Evolutionary conservation across 1,140 invertebrate species (phyloP).

Genomic region (Eumaeus atala): DNA sequence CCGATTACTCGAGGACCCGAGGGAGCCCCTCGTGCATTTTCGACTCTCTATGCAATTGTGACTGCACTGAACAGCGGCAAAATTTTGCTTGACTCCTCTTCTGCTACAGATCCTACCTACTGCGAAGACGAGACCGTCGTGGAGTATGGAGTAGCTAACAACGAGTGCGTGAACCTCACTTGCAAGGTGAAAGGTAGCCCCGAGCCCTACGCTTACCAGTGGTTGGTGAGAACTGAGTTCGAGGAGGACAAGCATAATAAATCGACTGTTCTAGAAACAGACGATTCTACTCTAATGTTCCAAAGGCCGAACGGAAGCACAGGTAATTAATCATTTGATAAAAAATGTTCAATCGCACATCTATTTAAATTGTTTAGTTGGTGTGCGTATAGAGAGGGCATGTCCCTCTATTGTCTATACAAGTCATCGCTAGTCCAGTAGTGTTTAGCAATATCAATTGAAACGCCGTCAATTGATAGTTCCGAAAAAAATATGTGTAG

Average conservation of each 20-base stretch:
- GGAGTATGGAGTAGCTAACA: conserved; percentile 49
- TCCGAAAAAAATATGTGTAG: too few species aligned
- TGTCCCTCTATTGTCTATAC: too few species aligned
- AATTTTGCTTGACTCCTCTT: too few species aligned
- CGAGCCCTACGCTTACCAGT: conserved; percentile 38
- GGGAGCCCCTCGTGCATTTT: too few species aligned
- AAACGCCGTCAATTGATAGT: too few species aligned
- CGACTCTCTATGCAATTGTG: too few species aligned
- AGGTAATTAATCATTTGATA: conserved; percentile 25
- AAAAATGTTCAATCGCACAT: conserved; percentile 17
- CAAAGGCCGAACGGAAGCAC: conserved; percentile 43
- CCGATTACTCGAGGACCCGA: too few species aligned
- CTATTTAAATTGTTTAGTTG: conserved; percentile 12
- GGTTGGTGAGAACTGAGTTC: conserved; percentile 47
- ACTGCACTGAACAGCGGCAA: too few species aligned
- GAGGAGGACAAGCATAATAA: conserved; percentile 37
- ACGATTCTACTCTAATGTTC: conserved; percentile 33
- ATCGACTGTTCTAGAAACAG: conserved; percentile 38
- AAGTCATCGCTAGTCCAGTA: too few species aligned
- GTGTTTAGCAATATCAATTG: too few species aligned
- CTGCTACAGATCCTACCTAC: conserved; percentile 46
- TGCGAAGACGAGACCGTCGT: conserved; percentile 41
- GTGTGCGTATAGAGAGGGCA: too few species aligned
- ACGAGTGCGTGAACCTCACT: conserved; percentile 48
- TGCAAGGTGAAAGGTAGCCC: conserved; percentile 54